A percentile compares a stretch with the other conserved stretches of the same genome.
Conservation (phyloP, 2,113 vertebrate species). For the Mormoops blainvillei region DNA sequence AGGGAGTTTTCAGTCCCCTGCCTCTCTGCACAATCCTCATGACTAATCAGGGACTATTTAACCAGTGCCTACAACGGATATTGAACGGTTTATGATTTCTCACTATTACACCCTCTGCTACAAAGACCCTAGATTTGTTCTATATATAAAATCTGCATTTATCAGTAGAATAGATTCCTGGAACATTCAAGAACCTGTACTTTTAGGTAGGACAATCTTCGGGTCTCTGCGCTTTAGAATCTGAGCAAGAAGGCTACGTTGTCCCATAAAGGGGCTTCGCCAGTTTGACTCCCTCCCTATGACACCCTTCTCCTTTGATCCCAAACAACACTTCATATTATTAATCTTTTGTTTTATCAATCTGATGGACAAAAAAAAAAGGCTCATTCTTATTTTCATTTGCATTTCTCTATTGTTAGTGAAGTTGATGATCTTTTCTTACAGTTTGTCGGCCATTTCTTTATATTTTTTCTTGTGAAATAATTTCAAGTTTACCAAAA, state of each 20-base stretch:
- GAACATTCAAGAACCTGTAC: no score
- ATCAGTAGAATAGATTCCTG: accelerated
- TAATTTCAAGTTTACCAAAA: background rate
- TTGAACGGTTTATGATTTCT: background rate
- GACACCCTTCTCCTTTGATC: background rate
- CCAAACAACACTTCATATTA: background rate
- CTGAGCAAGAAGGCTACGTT: background rate
- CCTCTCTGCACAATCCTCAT: accelerated
- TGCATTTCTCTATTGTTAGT: background rate
- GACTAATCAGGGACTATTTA: background rate
- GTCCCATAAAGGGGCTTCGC: no score
- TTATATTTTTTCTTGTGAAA: background rate
- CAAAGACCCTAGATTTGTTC: background rate
- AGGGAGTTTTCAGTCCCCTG: background rate
- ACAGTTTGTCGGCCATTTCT: background rate
- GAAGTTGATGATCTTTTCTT: background rate
- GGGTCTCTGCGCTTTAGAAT: background rate
- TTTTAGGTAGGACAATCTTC: background rate
- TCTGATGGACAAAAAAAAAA: no score
- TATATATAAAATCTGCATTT: background rate
- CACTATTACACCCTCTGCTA: background rate
- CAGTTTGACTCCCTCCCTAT: background rate
- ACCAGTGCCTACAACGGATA: background rate
- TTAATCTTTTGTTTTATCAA: background rate
- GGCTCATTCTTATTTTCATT: background rate